These are phyloP conservation scores for Ictalurus punctatus DNA, from an alignment of 2,113 vertebrate species.

Conservation along the genomic window DNA sequence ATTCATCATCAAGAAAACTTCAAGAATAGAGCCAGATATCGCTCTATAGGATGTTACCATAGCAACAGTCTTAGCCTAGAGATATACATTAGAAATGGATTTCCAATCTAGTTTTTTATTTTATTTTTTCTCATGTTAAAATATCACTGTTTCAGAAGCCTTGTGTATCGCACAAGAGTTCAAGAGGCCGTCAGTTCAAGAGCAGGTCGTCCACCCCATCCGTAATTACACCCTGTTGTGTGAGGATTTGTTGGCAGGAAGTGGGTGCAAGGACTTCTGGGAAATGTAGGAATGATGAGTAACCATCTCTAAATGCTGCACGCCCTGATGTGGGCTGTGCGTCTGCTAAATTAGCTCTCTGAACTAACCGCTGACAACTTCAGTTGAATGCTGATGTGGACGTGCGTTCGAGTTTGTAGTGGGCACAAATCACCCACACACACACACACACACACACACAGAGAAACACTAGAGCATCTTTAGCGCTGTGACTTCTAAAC, in stretches of 20 bases:
- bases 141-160: not conserved
- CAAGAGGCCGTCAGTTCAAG: constrained; percentile 22
- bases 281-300: constrained; percentile 50
- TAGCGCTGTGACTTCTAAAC: not conserved
- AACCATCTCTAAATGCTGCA: constrained; percentile 31
- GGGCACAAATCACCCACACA: not conserved
- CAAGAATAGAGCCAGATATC: not conserved
- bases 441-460: not conserved
- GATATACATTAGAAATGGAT: too few species aligned
- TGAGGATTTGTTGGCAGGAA: constrained; percentile 49
- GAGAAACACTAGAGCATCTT: not conserved
- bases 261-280: constrained; percentile 53
- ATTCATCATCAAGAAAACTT: too few species aligned
- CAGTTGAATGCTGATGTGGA: not conserved
- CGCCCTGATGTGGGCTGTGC: constrained; percentile 46
- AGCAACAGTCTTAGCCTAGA: not conserved
- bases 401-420: not conserved
- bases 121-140: not conserved
- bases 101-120: not conserved
- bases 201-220: constrained; percentile 26
- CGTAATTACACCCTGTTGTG: constrained; percentile 49
- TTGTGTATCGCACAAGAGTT: not conserved
- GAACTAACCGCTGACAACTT: constrained; percentile 26
- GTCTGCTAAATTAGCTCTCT: constrained; percentile 43
- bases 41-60: not conserved